Conservation (phyloP, 2,797 vertebrate genomes). For the Apodemus agrarius region DNA sequence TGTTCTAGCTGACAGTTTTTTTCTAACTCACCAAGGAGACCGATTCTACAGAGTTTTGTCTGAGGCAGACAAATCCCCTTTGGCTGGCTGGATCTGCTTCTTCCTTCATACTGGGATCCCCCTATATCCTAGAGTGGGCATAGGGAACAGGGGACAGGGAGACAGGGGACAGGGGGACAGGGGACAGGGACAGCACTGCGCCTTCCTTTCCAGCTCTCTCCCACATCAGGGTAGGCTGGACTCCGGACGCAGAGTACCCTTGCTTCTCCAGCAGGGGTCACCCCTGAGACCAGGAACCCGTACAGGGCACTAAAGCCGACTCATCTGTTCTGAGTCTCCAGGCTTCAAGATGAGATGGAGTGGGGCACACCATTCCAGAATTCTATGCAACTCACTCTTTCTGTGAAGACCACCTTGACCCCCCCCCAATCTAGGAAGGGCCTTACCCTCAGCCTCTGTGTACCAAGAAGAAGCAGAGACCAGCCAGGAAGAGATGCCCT, state of each 20-base stretch:
- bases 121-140: no score
- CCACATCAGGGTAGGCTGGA: no score
- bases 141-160: background rate
- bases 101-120: background rate
- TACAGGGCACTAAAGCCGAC: rapidly evolving
- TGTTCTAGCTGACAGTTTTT: background rate
- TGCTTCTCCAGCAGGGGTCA: background rate
- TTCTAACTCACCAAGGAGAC: no score
- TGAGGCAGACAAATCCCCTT: rapidly evolving
- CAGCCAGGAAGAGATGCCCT: background rate
- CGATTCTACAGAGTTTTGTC: no score
- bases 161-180: background rate
- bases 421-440: no score
- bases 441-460: background rate
- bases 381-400: rapidly evolving
- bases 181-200: background rate
- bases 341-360: background rate
- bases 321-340: rapidly evolving
- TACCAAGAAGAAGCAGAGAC: background rate
- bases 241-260: background rate
- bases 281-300: background rate
- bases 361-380: background rate
- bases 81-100: background rate
- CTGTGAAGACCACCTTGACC: rapidly evolving
- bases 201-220: background rate